Conservation (phyloP, 1,140 invertebrate genomes). For the Euglossa dilemma region DNA sequence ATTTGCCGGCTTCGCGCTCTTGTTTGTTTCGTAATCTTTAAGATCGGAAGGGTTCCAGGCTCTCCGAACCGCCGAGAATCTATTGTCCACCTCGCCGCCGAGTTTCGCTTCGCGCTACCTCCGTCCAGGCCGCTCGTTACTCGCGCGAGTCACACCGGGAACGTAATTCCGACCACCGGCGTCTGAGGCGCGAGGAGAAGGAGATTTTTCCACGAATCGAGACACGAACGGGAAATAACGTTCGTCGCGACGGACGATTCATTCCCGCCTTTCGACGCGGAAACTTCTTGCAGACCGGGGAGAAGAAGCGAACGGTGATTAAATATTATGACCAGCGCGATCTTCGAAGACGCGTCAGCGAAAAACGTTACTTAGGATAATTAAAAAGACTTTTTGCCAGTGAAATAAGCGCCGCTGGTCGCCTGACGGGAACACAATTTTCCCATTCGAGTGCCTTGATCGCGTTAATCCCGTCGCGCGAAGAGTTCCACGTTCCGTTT, state of each 20-base stretch:
- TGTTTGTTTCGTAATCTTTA: slow-evolving; percentile 83
- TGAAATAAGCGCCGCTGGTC: slow-evolving; percentile 67
- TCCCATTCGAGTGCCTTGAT: slow-evolving; percentile 15
- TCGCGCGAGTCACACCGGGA: too few species aligned
- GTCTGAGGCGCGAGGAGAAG: not conserved
- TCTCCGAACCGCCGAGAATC: slow-evolving; percentile 63
- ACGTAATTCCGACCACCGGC: not conserved
- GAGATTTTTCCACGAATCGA: not conserved
- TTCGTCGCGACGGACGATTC: slow-evolving; percentile 61
- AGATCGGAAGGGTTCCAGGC: slow-evolving; percentile 80
- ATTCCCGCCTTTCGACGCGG: slow-evolving; percentile 46
- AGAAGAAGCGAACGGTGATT: slow-evolving; percentile 81
- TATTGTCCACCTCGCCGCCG: slow-evolving; percentile 68
- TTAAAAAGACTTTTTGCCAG: slow-evolving; percentile 78
- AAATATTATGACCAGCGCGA: slow-evolving; percentile 82
- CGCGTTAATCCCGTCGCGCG: slow-evolving; percentile 3
- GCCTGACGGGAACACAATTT: slow-evolving; percentile 27
- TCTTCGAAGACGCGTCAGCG: slow-evolving; percentile 67
- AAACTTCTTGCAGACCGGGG: slow-evolving; percentile 59
- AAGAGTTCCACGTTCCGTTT: not conserved
- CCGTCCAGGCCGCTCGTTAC: not conserved
- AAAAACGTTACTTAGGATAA: slow-evolving; percentile 82
- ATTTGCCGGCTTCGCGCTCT: slow-evolving; percentile 79
- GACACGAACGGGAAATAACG: too few species aligned
- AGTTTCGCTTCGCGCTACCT: too few species aligned